Base-by-base conservation (phyloP, 2,797 vertebrate species). In the Anguilla obscura region DNA sequence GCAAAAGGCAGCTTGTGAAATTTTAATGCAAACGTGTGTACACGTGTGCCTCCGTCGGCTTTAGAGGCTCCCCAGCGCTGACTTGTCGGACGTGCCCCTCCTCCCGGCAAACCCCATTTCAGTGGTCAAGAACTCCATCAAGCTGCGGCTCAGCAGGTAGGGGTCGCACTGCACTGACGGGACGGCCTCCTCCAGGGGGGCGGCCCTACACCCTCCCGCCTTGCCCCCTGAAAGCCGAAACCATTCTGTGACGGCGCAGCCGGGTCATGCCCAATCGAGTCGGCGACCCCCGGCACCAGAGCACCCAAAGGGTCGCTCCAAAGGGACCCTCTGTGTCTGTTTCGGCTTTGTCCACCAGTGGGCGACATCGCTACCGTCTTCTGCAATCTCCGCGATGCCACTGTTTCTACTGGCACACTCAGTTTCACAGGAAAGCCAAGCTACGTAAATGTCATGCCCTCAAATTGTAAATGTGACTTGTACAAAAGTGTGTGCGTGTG, bases 71-170 rank as follows among this genome's bases (percentile, higher is more conserved):
- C 36, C 36, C 36, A 36, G 36, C 36, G 36, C 96, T 87, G 96
- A 96, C 91, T 96, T 97, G 92, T 96, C 96, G 24, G 97, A 98
- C 92, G 95, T 96, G 89, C 95, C 96, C 86, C 94, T 95, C 36
- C 36, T 36, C 36, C 36, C 36, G 1, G 36, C 36, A 36, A 36
- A 36, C 36, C 36, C 36, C 36, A 36, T 90, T 94, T 91, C 95
- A 80, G 95, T 95, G 93, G 95, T 96, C 93, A 98, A 97, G 95
- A 96, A 95, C 93, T 96, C 96, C 92, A 97, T 97, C 95, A 97
- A 97, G 95, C 95, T 98, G 93, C 96, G 95, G 92, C 95, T 97
- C 92, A 96, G 97, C 94, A 96, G 96, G 95, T 98, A 96, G 95
- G 96, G 95, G 90, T 89, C 30, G 12, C 10, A 71, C 27, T 12